Evolutionary conservation across 2,888 invertebrate genomes (phyloP), one percentile per base, ranked within the genome.

Genomic region (Dryococelus australis): DNA sequence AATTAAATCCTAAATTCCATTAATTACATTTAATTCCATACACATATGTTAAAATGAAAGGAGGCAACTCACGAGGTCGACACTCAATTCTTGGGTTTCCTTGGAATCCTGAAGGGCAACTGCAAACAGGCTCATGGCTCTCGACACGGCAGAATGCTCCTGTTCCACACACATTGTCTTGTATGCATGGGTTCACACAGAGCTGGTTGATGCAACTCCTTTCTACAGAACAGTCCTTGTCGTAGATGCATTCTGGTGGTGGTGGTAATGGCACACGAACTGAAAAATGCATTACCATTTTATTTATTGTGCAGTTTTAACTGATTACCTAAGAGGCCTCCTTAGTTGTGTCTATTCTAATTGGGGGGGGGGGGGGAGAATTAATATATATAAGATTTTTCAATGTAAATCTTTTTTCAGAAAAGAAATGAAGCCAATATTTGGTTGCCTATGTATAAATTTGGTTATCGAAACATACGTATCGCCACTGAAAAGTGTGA

Each of bases 71-170:
- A 97, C 97, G 96, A 93, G 97, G 96, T 91, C 95, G 93, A 91
- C 98, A 98, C 90, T 95, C 95, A 86, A 94, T 92, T 47, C 47
- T 47, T 35, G 35, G 35, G 35, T 35, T 35, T 35, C 89, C 93
- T 92, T 94, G 94, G 91, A 96, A 97, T 86, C 96, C 96, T 85
- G 93, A 93, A 24, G 98, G 98, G 91, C 98, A 98, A 89, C 95
- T 95, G 91, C 98, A 98, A 79, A 96, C 93, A 0, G 97, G 94
- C 91, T 94, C 93, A 90, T 97, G 97, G 89, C 95, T 94, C 90
- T 96, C 95, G 6, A 96, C 96, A 89, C 97, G 96, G 91, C 98
- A 98, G 91, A 97, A 94, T n/a, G 98, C 96, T 86, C 96, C 96
- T 84, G 93, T 92, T 80, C 96, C 97, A 91, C 98, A 98, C 26